Conservation (phyloP, 2,797 vertebrate species). For the Coranthus polyacanthus region DNA sequence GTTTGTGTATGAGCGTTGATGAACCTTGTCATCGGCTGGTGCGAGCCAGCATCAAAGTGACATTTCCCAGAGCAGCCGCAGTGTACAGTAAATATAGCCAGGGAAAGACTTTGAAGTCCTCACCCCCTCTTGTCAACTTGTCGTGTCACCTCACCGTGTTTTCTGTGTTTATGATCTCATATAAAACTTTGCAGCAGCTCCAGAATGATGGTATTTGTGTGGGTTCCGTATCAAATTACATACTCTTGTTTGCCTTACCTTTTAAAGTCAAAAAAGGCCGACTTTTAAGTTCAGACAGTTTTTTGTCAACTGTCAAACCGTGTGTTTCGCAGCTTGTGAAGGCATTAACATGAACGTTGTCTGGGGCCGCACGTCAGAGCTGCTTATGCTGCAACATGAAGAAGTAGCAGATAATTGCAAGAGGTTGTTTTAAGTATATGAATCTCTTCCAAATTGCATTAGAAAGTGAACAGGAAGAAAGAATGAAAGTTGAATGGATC, state of each 20-base stretch:
- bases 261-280: not conserved
- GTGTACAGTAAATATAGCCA: slow-evolving; percentile 65
- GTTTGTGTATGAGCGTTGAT: slow-evolving; percentile 23
- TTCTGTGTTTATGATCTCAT: slow-evolving; percentile 8
- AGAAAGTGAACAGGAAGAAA: not conserved
- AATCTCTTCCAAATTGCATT: slow-evolving; percentile 13
- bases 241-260: not conserved
- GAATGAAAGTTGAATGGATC: not conserved
- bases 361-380: not conserved
- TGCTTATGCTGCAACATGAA: slow-evolving; percentile 5
- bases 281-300: slow-evolving; percentile 1
- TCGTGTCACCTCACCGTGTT: slow-evolving; percentile 6
- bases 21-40: slow-evolving; percentile 5
- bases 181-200: slow-evolving; percentile 3
- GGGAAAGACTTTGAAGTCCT: slow-evolving; percentile 42
- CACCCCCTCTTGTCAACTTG: slow-evolving; percentile 1
- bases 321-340: slow-evolving; percentile 17
- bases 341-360: slow-evolving; percentile 7
- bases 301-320: not conserved
- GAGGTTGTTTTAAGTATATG: slow-evolving; percentile 26
- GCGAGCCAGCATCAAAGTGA: slow-evolving; percentile 21
- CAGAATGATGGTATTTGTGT: not conserved
- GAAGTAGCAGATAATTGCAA: slow-evolving; percentile 6
- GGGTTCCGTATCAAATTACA: not conserved
- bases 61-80: slow-evolving; percentile 1